These are phyloP conservation scores for Euthynnus affinis DNA, from an alignment of 2,797 vertebrate genomes.

Conservation along the genomic window DNA sequence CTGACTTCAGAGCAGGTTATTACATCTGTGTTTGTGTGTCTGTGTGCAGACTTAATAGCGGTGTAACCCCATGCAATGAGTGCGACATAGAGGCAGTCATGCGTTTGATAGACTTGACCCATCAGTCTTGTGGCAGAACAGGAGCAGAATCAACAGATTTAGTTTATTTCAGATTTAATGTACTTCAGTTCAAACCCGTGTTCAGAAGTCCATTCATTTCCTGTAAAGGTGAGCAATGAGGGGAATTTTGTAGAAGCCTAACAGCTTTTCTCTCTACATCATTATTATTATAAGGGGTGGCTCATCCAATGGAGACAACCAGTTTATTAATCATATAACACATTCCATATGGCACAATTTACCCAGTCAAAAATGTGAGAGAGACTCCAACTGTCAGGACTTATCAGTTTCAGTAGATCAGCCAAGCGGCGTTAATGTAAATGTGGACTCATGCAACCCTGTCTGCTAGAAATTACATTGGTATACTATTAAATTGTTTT, in stretches of 20 bases:
- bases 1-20: not conserved
- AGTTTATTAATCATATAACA: not conserved
- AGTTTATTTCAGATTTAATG: conserved; percentile 26
- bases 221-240: not conserved
- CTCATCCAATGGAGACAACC: too few relatives aligned
- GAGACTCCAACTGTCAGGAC: not conserved
- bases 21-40: conserved; percentile 14
- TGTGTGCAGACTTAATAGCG: not conserved
- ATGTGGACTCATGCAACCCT: not conserved
- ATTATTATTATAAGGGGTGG: too few relatives aligned
- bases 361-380: not conserved
- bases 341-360: not conserved
- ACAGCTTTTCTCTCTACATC: too few relatives aligned
- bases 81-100: conserved; percentile 6
- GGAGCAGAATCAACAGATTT: conserved; percentile 5
- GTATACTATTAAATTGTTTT: too few relatives aligned
- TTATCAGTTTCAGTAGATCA: not conserved
- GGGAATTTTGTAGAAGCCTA: too few relatives aligned
- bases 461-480: too few relatives aligned
- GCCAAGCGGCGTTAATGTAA: not conserved
- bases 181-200: not conserved
- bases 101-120: conserved; percentile 48
- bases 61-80: not conserved
- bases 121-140: conserved; percentile 6
- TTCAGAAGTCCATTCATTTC: not conserved